phyloP scores from a whole-genome alignment of 2,113 vertebrate genomes.

The Hassar affinis region DNA sequence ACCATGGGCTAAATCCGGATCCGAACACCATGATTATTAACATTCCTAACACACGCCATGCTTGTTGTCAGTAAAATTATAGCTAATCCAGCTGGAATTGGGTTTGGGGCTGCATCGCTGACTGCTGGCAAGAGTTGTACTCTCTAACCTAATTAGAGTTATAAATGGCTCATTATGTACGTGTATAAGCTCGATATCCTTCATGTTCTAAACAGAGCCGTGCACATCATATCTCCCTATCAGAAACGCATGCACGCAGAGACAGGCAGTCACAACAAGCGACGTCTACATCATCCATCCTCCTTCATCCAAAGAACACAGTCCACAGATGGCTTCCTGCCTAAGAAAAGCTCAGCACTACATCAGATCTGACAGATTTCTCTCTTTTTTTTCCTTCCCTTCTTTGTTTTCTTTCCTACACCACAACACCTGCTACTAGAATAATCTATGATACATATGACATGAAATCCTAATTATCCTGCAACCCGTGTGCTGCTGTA shows the following conservation, averaged over 20 bases:
- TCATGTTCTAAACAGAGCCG: constrained; percentile 21
- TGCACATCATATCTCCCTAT: constrained; percentile 3
- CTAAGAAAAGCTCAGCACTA: constrained; percentile 32
- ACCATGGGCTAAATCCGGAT: not conserved
- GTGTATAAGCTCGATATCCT: constrained; percentile 14
- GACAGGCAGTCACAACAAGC: constrained; percentile 17
- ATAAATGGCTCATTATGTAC: constrained; percentile 13
- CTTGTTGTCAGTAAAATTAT: not conserved
- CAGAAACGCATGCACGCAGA: constrained; percentile 22
- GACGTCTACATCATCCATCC: constrained; percentile 15
- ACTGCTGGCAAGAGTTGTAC: not conserved
- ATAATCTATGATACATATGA: constrained; percentile 21
- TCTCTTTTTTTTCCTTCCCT: not conserved
- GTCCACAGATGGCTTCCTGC: constrained; percentile 44
- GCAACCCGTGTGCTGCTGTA: not conserved
- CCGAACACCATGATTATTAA: not conserved
- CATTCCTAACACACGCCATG: not conserved
- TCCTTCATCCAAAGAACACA: constrained; percentile 23
- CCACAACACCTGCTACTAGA: constrained; percentile 20
- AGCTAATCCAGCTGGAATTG: not conserved
- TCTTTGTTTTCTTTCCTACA: constrained; percentile 10
- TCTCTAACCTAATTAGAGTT: constrained; percentile 41
- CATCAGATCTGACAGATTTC: constrained; percentile 32
- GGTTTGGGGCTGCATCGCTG: not conserved
- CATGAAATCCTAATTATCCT: constrained; percentile 27